These are phyloP conservation scores for Apostichopus leukothele DNA, from an alignment of 53 echinoderm and acorn worm species.

Conservation along the genomic window DNA sequence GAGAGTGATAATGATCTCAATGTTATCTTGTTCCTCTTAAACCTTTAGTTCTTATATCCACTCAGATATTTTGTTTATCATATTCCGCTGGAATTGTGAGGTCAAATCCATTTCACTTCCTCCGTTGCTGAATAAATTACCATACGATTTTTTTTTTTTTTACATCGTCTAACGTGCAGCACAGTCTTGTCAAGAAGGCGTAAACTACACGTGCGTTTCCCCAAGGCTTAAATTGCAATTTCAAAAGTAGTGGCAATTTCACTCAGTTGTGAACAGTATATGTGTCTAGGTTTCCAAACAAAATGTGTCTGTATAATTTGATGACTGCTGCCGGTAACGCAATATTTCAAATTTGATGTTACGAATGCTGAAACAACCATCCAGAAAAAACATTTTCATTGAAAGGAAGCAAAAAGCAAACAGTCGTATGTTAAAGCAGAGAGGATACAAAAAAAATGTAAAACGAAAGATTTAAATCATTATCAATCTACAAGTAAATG, in stretches of 20 bases:
- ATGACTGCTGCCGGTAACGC: neutral
- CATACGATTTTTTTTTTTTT: neutral
- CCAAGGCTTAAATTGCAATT: neutral
- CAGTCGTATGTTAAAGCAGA: too few species aligned
- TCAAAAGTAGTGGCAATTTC: too few species aligned
- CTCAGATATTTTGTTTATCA: neutral
- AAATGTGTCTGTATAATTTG: neutral
- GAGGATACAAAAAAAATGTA: too few species aligned
- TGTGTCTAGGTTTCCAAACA: neutral
- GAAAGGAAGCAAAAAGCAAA: too few species aligned
- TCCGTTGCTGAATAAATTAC: neutral
- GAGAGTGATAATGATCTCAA: too few species aligned
- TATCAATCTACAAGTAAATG: too few species aligned
- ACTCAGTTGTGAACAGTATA: too few species aligned
- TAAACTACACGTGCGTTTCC: neutral
- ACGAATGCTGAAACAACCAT: too few species aligned
- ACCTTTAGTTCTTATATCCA: too few species aligned
- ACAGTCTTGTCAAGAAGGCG: neutral
- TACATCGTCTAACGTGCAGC: neutral
- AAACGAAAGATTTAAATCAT: too few species aligned
- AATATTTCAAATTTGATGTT: neutral
- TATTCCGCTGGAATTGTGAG: neutral
- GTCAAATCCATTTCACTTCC: neutral
- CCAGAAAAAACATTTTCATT: too few species aligned
- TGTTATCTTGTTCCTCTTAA: too few species aligned